phyloP scores from a whole-genome alignment of 2,797 vertebrate species.

The Anniella stebbinsi region DNA sequence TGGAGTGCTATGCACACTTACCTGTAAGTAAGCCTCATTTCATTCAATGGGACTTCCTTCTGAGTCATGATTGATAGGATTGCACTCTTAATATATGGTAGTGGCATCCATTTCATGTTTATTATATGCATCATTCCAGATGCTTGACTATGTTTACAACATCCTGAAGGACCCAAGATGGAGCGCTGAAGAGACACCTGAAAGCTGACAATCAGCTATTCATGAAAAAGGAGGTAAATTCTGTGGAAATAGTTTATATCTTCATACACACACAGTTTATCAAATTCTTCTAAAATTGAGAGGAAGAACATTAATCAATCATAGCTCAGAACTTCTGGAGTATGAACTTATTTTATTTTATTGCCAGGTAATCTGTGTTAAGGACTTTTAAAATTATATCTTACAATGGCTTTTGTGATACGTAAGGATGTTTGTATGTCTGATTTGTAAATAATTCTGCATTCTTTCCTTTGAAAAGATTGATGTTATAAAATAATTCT shows the following conservation, averaged over 20 bases:
- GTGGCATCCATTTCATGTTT: background rate
- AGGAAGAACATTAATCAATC: background rate
- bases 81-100: background rate
- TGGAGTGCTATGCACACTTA: background rate
- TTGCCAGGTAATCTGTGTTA: background rate
- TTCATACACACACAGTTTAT: background rate
- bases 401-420: background rate
- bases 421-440: no score
- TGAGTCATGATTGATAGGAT: background rate
- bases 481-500: background rate
- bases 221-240: background rate
- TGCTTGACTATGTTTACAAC: background rate
- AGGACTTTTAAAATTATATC: background rate
- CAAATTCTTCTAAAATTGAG: background rate
- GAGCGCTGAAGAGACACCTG: background rate
- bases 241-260: background rate
- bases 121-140: background rate
- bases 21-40: no score
- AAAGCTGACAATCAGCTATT: background rate
- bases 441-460: background rate
- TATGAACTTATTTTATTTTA: background rate
- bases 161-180: background rate
- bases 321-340: background rate
- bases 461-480: no score
- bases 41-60: no score